These are phyloP conservation scores for Procambarus clarkii DNA, from an alignment of 1,140 invertebrate species.

Conservation along the genomic window DNA sequence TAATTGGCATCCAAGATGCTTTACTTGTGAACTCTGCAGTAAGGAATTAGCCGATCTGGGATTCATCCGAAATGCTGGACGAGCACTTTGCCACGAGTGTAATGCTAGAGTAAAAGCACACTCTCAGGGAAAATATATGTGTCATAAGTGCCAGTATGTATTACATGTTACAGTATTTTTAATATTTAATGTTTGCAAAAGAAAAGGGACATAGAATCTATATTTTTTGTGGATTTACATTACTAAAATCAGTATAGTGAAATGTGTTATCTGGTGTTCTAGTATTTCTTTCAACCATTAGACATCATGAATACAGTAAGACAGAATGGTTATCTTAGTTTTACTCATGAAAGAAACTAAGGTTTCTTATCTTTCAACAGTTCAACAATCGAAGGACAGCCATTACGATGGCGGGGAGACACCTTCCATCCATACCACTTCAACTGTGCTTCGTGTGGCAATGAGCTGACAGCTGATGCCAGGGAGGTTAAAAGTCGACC, in stretches of 20 bases:
- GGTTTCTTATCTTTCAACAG: not conserved
- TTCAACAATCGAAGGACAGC: conserved; percentile 94
- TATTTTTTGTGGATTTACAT: too few relatives aligned
- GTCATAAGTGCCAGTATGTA: conserved; percentile 98
- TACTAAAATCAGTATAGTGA: too few relatives aligned
- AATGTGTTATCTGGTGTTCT: too few relatives aligned
- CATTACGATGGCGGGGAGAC: conserved; percentile 96
- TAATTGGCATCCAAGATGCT: conserved; percentile 98
- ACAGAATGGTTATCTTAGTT: too few relatives aligned
- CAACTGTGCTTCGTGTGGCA: conserved; percentile 93
- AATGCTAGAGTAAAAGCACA: conserved; percentile 96
- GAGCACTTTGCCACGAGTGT: conserved; percentile 97
- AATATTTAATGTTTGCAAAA: not conserved
- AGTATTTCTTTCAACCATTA: too few relatives aligned
- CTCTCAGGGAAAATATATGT: conserved; percentile 97
- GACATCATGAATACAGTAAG: too few relatives aligned
- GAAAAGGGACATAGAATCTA: too few relatives aligned
- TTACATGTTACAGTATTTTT: not conserved
- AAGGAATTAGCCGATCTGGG: conserved; percentile 95
- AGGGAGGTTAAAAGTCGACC: conserved; percentile 94
- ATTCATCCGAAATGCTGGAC: conserved; percentile 93
- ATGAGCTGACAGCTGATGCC: conserved; percentile 86
- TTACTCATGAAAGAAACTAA: too few relatives aligned
- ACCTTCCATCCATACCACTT: conserved; percentile 99
- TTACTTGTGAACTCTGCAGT: conserved; percentile 95